phyloP scores from a whole-genome alignment of 2,797 vertebrate species.

The Falco rusticolus region DNA sequence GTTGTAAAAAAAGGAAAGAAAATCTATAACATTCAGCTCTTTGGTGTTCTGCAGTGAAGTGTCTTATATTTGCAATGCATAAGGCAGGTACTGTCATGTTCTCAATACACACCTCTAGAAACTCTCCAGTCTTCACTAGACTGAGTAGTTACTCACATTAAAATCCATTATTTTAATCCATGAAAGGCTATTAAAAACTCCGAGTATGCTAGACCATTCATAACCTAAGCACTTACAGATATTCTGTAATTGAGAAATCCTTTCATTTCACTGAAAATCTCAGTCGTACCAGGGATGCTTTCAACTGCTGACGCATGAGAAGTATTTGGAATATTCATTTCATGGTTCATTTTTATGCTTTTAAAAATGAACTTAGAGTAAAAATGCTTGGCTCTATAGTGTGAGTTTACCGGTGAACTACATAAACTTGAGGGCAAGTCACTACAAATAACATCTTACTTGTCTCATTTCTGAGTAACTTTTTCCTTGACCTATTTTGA shows the following conservation, averaged over 20 bases:
- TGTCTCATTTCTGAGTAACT: background rate
- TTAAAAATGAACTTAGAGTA: background rate
- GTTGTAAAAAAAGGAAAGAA: background rate
- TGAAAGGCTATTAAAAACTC: background rate
- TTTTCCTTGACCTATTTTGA: background rate
- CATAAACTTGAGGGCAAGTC: background rate
- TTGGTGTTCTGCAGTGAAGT: background rate
- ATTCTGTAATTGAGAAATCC: background rate
- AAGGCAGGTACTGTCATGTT: background rate
- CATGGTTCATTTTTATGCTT: background rate
- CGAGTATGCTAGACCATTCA: background rate
- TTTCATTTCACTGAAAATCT: background rate
- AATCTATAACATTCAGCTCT: background rate
- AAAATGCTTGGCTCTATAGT: background rate
- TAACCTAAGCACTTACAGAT: background rate
- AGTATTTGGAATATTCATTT: background rate
- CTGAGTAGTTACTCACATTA: background rate
- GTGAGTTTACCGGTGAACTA: background rate
- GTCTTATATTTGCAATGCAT: background rate
- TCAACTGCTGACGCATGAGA: background rate
- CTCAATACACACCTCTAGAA: background rate
- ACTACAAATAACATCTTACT: background rate
- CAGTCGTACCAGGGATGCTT: background rate
- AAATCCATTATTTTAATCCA: conserved; percentile 4
- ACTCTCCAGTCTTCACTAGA: background rate